These are phyloP conservation scores for Antheraea mylitta DNA, from an alignment of 1,140 invertebrate species.

Conservation along the genomic window DNA sequence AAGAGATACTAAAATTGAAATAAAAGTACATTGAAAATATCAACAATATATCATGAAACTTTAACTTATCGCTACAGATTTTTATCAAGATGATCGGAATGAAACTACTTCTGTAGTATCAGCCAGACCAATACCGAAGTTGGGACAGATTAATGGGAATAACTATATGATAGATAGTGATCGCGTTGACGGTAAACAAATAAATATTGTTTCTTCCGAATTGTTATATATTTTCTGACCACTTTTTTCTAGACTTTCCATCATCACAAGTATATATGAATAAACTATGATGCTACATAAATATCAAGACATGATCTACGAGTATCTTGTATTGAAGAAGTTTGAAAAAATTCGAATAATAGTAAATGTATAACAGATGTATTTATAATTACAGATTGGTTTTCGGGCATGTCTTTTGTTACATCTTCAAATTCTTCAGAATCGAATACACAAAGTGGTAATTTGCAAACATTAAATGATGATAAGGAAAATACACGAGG, in stretches of 20 bases:
- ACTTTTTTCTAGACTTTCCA: background rate
- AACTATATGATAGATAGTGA: conserved; percentile 27
- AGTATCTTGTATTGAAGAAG: too few species aligned
- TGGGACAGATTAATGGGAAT: conserved; percentile 37
- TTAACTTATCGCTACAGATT: conserved; percentile 30
- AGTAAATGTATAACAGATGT: too few species aligned
- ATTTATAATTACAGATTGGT: conserved; percentile 29
- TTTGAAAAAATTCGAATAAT: too few species aligned
- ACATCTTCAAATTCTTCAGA: conserved; percentile 21
- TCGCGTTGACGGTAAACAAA: conserved; percentile 27
- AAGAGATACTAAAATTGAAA: background rate
- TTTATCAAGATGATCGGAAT: conserved; percentile 20
- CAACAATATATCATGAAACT: background rate
- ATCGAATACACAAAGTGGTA: background rate
- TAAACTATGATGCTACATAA: background rate
- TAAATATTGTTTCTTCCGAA: background rate
- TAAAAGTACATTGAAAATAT: background rate
- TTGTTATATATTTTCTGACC: background rate
- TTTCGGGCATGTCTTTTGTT: conserved; percentile 20
- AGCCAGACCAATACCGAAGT: conserved; percentile 43
- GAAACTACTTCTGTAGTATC: conserved; percentile 28
- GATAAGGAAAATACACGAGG: background rate
- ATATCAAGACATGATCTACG: background rate
- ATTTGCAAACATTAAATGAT: background rate
- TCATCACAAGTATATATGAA: background rate